Percentiles rank a stretch among this genome's conserved stretches.
phyloP scores from a whole-genome alignment of 2,888 invertebrate species.

The Drosophila tripunctata region DNA sequence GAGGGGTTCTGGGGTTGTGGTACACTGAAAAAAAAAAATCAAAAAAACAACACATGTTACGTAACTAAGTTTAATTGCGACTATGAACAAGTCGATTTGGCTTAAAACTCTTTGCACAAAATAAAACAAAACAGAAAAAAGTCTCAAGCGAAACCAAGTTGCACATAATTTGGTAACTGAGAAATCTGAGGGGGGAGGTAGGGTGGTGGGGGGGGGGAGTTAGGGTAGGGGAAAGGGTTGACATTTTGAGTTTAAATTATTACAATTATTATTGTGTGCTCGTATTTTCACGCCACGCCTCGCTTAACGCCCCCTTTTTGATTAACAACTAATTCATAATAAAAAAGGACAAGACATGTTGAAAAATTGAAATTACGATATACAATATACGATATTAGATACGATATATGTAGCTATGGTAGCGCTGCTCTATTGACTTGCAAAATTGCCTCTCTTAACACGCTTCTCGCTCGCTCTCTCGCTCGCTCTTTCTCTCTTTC shows the following conservation, averaged over 20 bases:
- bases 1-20: not conserved
- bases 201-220: too few relatives aligned
- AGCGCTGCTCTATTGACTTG: slow-evolving; percentile 53
- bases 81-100: slow-evolving; percentile 81
- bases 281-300: slow-evolving; percentile 36
- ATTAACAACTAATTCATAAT: slow-evolving; percentile 64
- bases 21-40: too few relatives aligned
- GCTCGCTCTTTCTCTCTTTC: not conserved
- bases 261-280: slow-evolving; percentile 39
- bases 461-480: slow-evolving; percentile 20
- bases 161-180: slow-evolving; percentile 69
- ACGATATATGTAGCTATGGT: slow-evolving; percentile 56
- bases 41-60: too few relatives aligned
- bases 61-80: slow-evolving; percentile 66
- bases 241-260: too few relatives aligned
- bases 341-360: slow-evolving; percentile 25
- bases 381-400: slow-evolving; percentile 16
- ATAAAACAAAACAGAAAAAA: too few relatives aligned
- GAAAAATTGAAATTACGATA: slow-evolving; percentile 13
- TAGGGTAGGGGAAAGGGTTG: not conserved
- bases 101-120: slow-evolving; percentile 45
- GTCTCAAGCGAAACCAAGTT: slow-evolving; percentile 80
- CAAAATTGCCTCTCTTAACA: slow-evolving; percentile 41
- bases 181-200: not conserved
- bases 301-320: slow-evolving; percentile 30